These are phyloP conservation scores for Branchipolynoe longqiensis DNA, from an alignment of 2,888 invertebrate species.

Conservation along the genomic window DNA sequence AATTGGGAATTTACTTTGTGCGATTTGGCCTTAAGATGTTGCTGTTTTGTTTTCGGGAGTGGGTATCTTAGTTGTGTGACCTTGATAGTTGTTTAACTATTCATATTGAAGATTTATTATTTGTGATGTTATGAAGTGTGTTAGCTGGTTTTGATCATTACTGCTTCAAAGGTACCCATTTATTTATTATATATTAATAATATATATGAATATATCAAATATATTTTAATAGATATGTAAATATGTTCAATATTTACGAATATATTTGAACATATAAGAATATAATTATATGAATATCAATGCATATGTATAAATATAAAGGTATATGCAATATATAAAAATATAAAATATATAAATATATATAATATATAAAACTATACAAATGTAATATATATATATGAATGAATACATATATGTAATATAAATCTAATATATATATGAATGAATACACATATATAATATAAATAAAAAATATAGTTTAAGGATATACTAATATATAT, in stretches of 20 bases:
- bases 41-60: no score
- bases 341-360: not conserved
- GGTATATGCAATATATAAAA: not conserved
- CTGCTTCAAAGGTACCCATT: no score
- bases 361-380: not conserved
- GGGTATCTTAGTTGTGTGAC: no score
- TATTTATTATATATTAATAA: no score
- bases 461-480: not conserved
- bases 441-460: not conserved
- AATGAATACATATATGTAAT: not conserved
- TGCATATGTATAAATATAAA: not conserved
- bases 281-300: not conserved
- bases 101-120: no score
- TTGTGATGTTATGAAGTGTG: no score
- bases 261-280: not conserved
- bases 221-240: not conserved
- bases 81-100: no score
- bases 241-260: not conserved
- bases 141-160: no score
- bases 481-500: no score
- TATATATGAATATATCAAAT: not conserved
- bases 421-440: not conserved
- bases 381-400: not conserved
- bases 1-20: no score
- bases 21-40: no score